Conservation (phyloP, 2,797 vertebrate species). For the Oreochromis mossambicus region DNA sequence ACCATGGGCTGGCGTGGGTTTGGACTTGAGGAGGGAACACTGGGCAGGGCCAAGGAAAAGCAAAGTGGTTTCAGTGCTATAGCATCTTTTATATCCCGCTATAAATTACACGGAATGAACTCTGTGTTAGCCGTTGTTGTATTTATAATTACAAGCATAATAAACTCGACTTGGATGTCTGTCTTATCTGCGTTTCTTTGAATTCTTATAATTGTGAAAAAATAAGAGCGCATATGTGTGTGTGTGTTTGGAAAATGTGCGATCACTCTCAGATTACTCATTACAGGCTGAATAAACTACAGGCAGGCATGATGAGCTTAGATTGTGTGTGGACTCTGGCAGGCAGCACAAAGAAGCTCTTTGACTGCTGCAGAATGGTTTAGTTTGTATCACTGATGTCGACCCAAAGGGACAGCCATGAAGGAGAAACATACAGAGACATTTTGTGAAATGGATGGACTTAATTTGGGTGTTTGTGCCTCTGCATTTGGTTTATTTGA, state of each 20-base stretch:
- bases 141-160: constrained; percentile 16
- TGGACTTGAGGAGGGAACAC: constrained; percentile 52
- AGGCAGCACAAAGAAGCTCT: constrained; percentile 52
- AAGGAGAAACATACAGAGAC: constrained; percentile 6
- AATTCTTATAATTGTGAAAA: constrained; percentile 20
- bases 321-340: constrained; percentile 29
- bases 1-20: constrained; percentile 65
- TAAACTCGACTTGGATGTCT: constrained; percentile 24
- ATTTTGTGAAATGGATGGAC: constrained; percentile 11
- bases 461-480: constrained; percentile 7
- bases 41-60: constrained; percentile 66
- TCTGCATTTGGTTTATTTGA: not conserved
- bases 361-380: constrained; percentile 29
- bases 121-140: constrained; percentile 24
- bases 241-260: constrained; percentile 1
- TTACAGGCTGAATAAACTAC: constrained; percentile 45
- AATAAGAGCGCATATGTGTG: not conserved
- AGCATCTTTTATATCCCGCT: constrained; percentile 49
- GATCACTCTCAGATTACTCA: constrained; percentile 34
- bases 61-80: constrained; percentile 56
- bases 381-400: constrained; percentile 28
- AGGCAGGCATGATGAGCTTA: constrained; percentile 1
- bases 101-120: constrained; percentile 46
- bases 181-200: constrained; percentile 31
- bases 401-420: constrained; percentile 2